Base-by-base conservation (phyloP, 1,140 invertebrate species). In the Antheraea mylitta region DNA sequence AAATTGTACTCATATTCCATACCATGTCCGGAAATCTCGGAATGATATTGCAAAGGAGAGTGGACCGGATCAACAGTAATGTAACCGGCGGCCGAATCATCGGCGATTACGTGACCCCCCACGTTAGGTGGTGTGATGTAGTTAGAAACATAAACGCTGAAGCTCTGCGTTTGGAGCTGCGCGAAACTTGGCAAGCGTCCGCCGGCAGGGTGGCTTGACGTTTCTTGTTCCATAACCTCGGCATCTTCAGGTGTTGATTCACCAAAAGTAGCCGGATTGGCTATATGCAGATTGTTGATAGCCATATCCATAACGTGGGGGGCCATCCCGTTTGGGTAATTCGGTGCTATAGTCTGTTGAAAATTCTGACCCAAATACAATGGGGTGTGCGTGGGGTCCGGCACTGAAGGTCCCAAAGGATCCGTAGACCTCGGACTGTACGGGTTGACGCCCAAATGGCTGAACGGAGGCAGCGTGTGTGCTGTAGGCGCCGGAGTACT, bases 281-380 rank as follows among this genome's bases (percentile, higher is more conserved):
- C 93, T 93, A 90, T 93, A 93, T 82, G 93, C 86, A 92, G 94
- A 92, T 90, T 95, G 95, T 91, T 95, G 95, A 94, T 94, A 95
- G 92, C 94, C 90, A 93, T 94, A 94, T 93, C 94, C 94, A 94
- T 95, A 96, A 95, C 95, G 95, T 96, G 95, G 95, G 95, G 95
- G 95, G 95, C 94, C 94, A 94, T 94, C 93, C 91, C 95, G 95
- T 96, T 96, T 96, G 95, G 95, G 95, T 96, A 95, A 92, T 90
- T 93, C 93, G 88, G 87, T 84, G 89, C 89, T 90, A 93, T 91
- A 92, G 85, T 93, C 91, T 92, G 91, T 75, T 93, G 92, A 93
- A 93, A 93, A 93, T 93, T 93, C 92, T 92, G 92, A 87, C 87
- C 88, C 90, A 93, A 92, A 91, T 92, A 93, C 87, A 93, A 89